These are phyloP conservation scores for Acromyrmex heyeri DNA, from an alignment of 1,140 invertebrate genomes.

Conservation along the genomic window DNA sequence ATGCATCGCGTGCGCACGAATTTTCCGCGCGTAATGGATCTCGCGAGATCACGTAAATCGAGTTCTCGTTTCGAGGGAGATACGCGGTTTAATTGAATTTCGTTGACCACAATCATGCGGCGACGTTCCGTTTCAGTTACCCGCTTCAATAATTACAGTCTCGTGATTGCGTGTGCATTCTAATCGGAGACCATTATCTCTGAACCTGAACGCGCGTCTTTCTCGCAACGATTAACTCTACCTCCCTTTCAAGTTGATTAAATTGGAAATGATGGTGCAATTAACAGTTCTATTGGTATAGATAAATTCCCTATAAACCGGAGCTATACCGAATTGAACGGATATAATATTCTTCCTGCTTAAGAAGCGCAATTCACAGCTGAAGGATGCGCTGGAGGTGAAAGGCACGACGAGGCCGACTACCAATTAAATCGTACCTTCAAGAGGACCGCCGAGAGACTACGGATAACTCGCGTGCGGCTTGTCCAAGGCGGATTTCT, in stretches of 20 bases:
- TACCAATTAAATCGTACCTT: constrained; percentile 76
- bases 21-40: constrained; percentile 44
- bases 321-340: constrained; percentile 1
- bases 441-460: constrained; percentile 65
- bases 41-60: constrained; percentile 13
- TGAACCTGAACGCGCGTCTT: background rate
- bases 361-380: constrained; percentile 39
- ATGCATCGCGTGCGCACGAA: constrained; percentile 38
- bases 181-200: background rate
- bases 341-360: constrained; percentile 23
- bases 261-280: constrained; percentile 8
- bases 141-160: constrained; percentile 8
- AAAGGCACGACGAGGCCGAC: constrained; percentile 73
- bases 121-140: background rate
- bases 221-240: background rate
- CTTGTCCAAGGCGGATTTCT: constrained; percentile 63
- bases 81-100: constrained; percentile 32
- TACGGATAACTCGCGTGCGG: constrained; percentile 62
- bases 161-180: constrained; percentile 19
- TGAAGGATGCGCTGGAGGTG: constrained; percentile 70
- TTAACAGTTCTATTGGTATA: constrained; percentile 8
- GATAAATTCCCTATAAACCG: constrained; percentile 4
- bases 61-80: background rate
- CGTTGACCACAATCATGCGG: background rate
- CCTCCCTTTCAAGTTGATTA: constrained; percentile 12